These are phyloP conservation scores for Rhagologus leucostigma DNA, from an alignment of 2,113 vertebrate genomes.

Conservation along the genomic window DNA sequence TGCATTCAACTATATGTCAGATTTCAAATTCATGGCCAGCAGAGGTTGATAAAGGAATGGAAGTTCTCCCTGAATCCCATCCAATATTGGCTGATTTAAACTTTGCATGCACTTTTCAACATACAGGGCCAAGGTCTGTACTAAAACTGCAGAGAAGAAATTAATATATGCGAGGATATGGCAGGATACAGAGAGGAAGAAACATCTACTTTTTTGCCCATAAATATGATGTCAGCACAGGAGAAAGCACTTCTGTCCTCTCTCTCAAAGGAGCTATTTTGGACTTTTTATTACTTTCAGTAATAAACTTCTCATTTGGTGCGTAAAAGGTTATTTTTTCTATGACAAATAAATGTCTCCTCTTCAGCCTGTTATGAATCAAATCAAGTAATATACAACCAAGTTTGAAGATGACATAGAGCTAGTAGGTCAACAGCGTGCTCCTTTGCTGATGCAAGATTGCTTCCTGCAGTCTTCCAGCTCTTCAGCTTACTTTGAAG, in stretches of 20 bases:
- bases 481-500: neutral
- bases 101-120: neutral
- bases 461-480: neutral
- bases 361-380: neutral
- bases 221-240: neutral
- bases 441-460: neutral
- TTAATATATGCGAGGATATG: neutral
- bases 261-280: neutral
- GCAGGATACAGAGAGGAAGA: neutral
- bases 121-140: neutral
- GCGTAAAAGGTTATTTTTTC: conserved; percentile 12
- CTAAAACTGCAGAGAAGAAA: neutral
- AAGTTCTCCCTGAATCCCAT: neutral
- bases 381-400: neutral
- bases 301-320: conserved; percentile 13
- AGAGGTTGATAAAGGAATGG: neutral
- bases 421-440: neutral
- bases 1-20: neutral
- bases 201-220: neutral
- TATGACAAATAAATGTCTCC: conserved; percentile 2
- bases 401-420: neutral
- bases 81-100: neutral
- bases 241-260: neutral
- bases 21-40: neutral
- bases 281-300: neutral